Conservation (phyloP, 2,797 vertebrate genomes). For the Sarcophilus harrisii region DNA sequence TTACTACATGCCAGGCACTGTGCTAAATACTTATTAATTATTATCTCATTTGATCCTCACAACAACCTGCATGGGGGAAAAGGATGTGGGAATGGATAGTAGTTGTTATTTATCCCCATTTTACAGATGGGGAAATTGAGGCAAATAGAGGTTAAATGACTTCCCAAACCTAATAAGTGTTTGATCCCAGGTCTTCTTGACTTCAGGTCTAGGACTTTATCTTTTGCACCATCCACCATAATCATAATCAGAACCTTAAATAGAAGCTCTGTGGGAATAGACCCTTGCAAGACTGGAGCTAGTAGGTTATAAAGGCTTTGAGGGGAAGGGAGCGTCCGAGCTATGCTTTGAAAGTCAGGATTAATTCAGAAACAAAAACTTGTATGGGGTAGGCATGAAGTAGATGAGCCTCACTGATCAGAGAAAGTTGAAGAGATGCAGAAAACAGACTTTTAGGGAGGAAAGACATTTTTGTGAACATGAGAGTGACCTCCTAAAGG, state of each 20-base stretch:
- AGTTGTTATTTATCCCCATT: background rate
- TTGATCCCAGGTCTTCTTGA: background rate
- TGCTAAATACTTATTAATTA: background rate
- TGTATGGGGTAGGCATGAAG: background rate
- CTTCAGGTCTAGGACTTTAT: background rate
- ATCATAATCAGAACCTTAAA: background rate
- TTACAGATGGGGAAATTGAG: background rate
- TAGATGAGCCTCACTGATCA: background rate
- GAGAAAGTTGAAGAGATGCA: background rate
- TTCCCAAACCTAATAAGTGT: background rate
- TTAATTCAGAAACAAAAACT: background rate
- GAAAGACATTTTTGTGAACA: background rate
- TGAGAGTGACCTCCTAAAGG: background rate
- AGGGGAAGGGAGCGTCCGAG: background rate
- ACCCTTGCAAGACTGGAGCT: background rate
- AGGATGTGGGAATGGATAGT: background rate
- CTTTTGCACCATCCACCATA: background rate
- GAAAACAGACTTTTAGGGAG: background rate
- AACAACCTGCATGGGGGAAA: background rate
- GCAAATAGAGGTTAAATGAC: background rate
- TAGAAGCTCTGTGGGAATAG: background rate
- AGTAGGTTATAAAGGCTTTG: background rate
- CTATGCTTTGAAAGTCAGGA: background rate
- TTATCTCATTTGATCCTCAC: background rate
- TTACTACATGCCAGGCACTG: background rate